Evolutionary conservation across 2,797 vertebrate species (phyloP).

Genomic region (Sebastes trivittatus): DNA sequence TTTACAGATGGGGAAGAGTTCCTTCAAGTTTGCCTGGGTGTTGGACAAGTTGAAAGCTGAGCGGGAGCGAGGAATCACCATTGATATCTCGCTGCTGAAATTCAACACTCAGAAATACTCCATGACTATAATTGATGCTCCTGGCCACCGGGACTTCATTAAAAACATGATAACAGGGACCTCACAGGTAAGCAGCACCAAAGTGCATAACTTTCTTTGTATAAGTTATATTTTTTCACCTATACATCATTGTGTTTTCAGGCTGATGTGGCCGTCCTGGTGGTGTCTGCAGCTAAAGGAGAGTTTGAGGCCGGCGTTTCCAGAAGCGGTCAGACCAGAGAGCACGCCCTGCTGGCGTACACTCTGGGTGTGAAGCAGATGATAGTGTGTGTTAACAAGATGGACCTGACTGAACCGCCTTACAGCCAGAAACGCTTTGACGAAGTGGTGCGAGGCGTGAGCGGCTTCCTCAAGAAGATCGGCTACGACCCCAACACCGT

Average conservation of each 20-base stretch:
- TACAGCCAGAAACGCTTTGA: constrained; percentile 85
- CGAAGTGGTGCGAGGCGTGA: constrained; percentile 81
- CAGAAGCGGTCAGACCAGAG: constrained; percentile 86
- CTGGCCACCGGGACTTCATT: constrained; percentile 87
- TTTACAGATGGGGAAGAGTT: constrained; percentile 83
- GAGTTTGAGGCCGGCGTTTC: constrained; percentile 87
- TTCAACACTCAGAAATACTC: constrained; percentile 84
- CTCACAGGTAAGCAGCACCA: constrained; percentile 73
- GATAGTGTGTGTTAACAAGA: constrained; percentile 87
- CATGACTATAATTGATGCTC: constrained; percentile 87
- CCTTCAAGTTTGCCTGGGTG: constrained; percentile 88
- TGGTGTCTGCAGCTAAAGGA: constrained; percentile 86
- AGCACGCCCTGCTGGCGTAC: constrained; percentile 86
- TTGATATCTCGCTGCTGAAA: constrained; percentile 85
- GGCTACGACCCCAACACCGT: constrained; percentile 79
- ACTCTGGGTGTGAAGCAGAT: constrained; percentile 88
- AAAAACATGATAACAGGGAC: constrained; percentile 91
- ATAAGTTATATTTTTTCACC: too few species aligned
- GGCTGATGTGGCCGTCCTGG: constrained; percentile 86
- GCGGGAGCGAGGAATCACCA: constrained; percentile 85
- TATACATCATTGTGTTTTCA: constrained; percentile 32
- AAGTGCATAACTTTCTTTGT: too few species aligned
- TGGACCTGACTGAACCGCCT: constrained; percentile 84
- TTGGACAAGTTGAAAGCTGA: constrained; percentile 87
- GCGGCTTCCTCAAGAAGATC: constrained; percentile 84